Base-by-base conservation (phyloP, 2,888 invertebrate species). In the Tubulanus polymorphus region DNA sequence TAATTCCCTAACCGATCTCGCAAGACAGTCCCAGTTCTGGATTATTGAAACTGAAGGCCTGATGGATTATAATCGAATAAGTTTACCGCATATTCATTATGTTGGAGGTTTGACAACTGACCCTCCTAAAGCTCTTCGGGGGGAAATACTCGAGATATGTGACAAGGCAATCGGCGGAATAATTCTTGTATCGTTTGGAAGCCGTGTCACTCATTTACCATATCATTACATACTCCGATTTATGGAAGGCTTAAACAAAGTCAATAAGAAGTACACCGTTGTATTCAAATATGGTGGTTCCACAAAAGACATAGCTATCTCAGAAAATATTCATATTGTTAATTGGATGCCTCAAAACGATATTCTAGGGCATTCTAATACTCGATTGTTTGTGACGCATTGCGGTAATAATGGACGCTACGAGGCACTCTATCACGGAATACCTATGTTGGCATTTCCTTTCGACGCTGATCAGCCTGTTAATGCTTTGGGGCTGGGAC, bases 301-400 rank as follows among this genome's bases (percentile, higher is more conserved):
- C n/a, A n/a, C n/a, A n/a, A n/a, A n/a, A n/a, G n/a, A n/a, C n/a
- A n/a, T n/a, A n/a, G n/a, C n/a, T n/a, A n/a, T n/a, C n/a, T n/a
- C n/a, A n/a, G n/a, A n/a, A n/a, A n/a, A n/a, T n/a, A n/a, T n/a
- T n/a, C n/a, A n/a, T n/a, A n/a, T n/a, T n/a, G 37, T 51, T 8
- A 37, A 53, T 15, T 69, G 69, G 69, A 45, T 68, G 29, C 69
- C 68, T 8, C 66, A 69, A 47, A 63, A 65, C 28, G 65, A 66
- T 28, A 48, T 69, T 1, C 60, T 69, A 15, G 66, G 55, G 15
- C 66, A 70, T 47, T 49, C 37, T 2, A 65, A 63, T 28, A 56
- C 58, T 3, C 63, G 62, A 54, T 50, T 66, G 8, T 66, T 70
- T 49, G 59, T 70, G 10, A 63, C 67, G 10, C 71, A 71, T 50